A percentile compares a stretch with the other conserved stretches of the same genome.
These are phyloP conservation scores for Heliothis peltigera DNA, from an alignment of 2,888 invertebrate species.

Conservation along the genomic window DNA sequence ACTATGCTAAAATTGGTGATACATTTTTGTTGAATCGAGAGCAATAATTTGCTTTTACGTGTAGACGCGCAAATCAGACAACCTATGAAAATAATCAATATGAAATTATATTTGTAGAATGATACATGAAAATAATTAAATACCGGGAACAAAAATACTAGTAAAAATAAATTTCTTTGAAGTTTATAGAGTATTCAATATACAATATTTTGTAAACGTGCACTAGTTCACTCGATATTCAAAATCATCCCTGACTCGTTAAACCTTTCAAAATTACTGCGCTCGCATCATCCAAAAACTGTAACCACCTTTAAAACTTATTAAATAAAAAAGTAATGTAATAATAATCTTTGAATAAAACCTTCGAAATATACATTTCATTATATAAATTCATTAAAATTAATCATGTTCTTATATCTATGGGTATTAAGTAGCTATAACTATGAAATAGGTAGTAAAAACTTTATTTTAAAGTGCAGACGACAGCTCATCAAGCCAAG, in stretches of 20 bases:
- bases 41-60: conserved; percentile 10
- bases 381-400: conserved; percentile 61
- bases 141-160: no score
- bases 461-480: no score
- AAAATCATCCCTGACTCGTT: no score
- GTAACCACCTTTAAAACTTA: conserved; percentile 42
- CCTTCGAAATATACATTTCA: conserved; percentile 78
- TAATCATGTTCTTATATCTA: conserved; percentile 46
- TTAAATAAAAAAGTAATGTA: conserved; percentile 25
- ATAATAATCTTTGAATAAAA: conserved; percentile 54
- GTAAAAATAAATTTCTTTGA: no score
- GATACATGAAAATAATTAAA: no score
- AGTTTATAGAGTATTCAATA: no score
- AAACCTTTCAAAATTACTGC: background rate
- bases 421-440: conserved; percentile 23
- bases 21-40: conserved; percentile 19
- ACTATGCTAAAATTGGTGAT: conserved; percentile 56
- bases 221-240: no score
- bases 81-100: background rate
- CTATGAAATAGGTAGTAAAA: conserved; percentile 26
- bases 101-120: no score
- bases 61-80: background rate
- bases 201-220: no score
- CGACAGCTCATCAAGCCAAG: no score
- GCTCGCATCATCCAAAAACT: conserved; percentile 18